Conservation (phyloP, 35 echinoderm and acorn worm species). For the Holothuria glaberrima region DNA sequence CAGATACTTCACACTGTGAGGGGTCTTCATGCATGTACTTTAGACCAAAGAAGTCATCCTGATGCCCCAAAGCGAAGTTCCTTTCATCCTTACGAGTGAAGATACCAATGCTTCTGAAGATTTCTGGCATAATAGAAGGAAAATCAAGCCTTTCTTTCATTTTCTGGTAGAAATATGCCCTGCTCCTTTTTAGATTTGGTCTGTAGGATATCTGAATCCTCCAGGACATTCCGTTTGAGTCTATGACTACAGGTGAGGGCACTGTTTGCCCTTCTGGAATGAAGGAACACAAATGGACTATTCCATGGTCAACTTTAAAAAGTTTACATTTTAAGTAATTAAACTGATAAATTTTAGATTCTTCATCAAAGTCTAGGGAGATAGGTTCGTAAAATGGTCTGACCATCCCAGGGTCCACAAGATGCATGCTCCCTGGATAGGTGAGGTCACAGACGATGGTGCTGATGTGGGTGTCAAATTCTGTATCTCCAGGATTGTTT, state of each 20-base stretch:
- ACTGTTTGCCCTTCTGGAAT: neutral
- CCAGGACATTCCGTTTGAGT: neutral
- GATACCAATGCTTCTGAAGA: neutral
- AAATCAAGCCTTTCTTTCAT: neutral
- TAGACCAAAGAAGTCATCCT: neutral
- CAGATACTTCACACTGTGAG: neutral
- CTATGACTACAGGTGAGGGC: neutral
- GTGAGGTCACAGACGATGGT: conserved; percentile 16
- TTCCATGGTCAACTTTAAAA: conserved; percentile 12
- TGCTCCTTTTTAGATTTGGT: neutral
- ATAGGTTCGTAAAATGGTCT: conserved; percentile 17
- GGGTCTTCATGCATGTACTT: neutral
- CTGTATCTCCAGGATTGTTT: neutral
- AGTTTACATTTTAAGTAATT: conserved; percentile 25
- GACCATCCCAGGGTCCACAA: conserved; percentile 16
- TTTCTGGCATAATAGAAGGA: neutral
- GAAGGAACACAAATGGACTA: neutral
- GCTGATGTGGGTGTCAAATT: conserved; percentile 23
- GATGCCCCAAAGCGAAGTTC: neutral
- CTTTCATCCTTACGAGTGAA: neutral
- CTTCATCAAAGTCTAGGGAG: conserved; percentile 36
- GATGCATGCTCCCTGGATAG: conserved; percentile 15
- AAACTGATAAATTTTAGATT: conserved; percentile 31
- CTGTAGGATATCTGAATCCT: neutral
- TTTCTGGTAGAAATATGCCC: neutral